Conservation (phyloP, 2,797 vertebrate genomes). For the Leucoraja ocellata region DNA sequence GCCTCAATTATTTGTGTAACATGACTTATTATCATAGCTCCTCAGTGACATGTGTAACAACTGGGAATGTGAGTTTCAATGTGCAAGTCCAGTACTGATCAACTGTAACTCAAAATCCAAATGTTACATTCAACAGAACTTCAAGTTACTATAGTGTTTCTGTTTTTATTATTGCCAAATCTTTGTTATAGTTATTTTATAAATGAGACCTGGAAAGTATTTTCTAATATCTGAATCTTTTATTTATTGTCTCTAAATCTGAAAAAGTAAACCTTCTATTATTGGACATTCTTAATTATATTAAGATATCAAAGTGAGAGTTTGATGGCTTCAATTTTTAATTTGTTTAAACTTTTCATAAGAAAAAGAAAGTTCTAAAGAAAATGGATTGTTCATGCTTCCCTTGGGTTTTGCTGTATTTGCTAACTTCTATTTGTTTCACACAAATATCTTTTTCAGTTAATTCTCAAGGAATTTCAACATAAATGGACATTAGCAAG, state of each 20-base stretch:
- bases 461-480: not conserved
- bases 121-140: too few species aligned
- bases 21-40: too few species aligned
- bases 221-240: not conserved
- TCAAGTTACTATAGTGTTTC: not conserved
- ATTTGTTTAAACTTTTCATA: not conserved
- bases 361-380: not conserved
- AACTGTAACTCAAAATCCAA: not conserved
- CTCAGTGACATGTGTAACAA: not conserved
- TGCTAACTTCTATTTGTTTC: not conserved
- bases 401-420: not conserved
- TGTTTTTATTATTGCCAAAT: not conserved
- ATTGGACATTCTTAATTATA: not conserved
- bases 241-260: not conserved
- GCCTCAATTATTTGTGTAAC: not conserved
- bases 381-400: not conserved
- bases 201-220: not conserved
- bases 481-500: not conserved
- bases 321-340: slow-evolving; percentile 2
- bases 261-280: not conserved
- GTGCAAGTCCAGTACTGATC: not conserved
- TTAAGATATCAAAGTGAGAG: not conserved
- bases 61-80: not conserved
- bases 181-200: not conserved
- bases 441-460: not conserved